Evolutionary conservation across 2,113 vertebrate genomes (phyloP), one percentile per base, ranked within the genome.

Genomic region (Xiphophorus hellerii): DNA sequence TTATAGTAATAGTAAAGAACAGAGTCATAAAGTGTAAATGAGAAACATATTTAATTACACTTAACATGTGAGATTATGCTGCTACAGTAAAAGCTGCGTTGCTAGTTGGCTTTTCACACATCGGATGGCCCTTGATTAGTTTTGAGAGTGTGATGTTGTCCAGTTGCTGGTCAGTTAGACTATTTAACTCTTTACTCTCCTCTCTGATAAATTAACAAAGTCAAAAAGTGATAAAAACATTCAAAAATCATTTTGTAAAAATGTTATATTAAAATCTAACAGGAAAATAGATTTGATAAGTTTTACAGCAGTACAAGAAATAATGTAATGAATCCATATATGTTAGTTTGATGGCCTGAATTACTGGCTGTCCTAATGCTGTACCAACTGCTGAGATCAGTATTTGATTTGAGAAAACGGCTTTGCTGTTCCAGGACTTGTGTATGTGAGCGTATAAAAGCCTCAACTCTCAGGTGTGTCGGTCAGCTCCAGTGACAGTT

Each of bases 381-480:
- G 22, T 7, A 4, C 15, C n/a, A 11, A 39, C 11, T 25, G 22
- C 33, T 13, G 15, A 17, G 10, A 2, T 14, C 14, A 12, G 27
- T 17, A 20, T 35, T 35, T 64, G 17, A 64, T 35, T 33, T 64
- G 15, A 64, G 62, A 35, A 64, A 17, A 64, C 3, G 22, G 30
- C 4, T 54, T 33, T 33, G 30, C 37, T 33, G 54, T 62, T 54
- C 66, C 1, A 33, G 63, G 79, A 66, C n/a, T 2, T 76, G 30
- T 15, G 44, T 44, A 70, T 66, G 69, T 66, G 62, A 60, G 63
- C 37, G 63, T 67, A 42, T 67, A 0, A 35, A 35, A 65, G 68
- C 20, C 62, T 76, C 12, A 7, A 12, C 60, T 81, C 63, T 89
- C 85, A 90, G 88, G 83, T 90, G 91, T 80, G 79, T 82, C 31